Evolutionary conservation across 2,888 invertebrate species (phyloP), one percentile per base, ranked within the genome.

Genomic region (Macroteleia sp.): DNA sequence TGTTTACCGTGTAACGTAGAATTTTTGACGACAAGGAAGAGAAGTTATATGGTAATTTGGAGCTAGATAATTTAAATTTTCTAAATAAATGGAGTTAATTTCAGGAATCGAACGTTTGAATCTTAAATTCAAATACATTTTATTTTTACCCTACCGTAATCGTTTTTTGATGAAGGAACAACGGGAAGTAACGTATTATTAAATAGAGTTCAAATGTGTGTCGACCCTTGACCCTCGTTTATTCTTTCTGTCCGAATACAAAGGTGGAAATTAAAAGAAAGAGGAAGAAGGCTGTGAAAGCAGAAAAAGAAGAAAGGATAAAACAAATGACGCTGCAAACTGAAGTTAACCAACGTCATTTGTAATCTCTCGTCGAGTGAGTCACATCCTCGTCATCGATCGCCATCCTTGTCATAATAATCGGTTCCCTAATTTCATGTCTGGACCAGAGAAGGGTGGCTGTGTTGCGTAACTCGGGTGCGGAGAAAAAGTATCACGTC

Each of bases 391-490:
- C 52, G 76, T 57, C 78, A 74, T 78, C 78, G 78, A 78, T 78
- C 74, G 78, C 28, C 73, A 59, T 69, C 78, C 66, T 74, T 77
- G 73, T 73, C 69, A 66, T 70, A 70, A 75, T 79, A 78, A 78
- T 77, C 78, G 78, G 78, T 71, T 81, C 50, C 70, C 69, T 76
- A 76, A 76, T 81, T 81, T 81, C 44, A 69, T 46, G 71, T 62
- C 70, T 75, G 75, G 76, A 76, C 76, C 73, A 74, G 74, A 59
- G 41, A 77, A 77, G 74, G 77, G 77, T 69, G 48, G 22, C 66
- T 64, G 67, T 22, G 67, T 78, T 78, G 69, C 78, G 71, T 74
- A 80, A 80, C 70, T 77, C 62, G 71, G 19, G 6, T 46, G 74
- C 56, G 34, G 62, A 56, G 73, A 66, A 79, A 79, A 75, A 71